These are phyloP conservation scores for Drosophila pseudoobscura DNA, from an alignment of 1,140 invertebrate genomes.

Conservation along the genomic window DNA sequence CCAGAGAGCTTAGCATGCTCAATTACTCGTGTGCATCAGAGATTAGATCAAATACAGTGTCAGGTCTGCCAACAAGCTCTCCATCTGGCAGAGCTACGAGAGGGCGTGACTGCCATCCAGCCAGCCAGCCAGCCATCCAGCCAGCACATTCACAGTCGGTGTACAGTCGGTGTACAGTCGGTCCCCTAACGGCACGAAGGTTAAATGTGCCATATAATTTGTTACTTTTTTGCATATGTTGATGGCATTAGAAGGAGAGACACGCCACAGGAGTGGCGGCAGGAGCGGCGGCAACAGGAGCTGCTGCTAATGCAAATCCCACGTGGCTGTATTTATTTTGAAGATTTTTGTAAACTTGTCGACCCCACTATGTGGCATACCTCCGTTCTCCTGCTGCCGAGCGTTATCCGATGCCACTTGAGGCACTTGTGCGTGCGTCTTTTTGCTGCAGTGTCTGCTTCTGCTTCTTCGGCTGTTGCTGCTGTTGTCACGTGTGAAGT, in stretches of 20 bases:
- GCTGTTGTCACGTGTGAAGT: constrained; percentile 77
- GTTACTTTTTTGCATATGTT: constrained; percentile 56
- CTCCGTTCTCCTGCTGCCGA: neutral
- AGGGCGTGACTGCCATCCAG: constrained; percentile 12
- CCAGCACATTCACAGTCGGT: neutral
- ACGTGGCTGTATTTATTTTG: constrained; percentile 69
- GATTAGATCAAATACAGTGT: constrained; percentile 14
- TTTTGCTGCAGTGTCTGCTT: constrained; percentile 41
- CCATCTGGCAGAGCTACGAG: neutral
- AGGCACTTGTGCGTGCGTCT: constrained; percentile 27
- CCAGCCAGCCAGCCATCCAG: neutral
- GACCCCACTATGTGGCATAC: constrained; percentile 7
- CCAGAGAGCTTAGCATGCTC: constrained; percentile 2
- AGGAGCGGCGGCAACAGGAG: constrained; percentile 12
- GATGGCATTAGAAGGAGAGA: constrained; percentile 33
- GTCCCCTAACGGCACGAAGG: constrained; percentile 31
- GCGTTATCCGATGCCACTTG: constrained; percentile 4
- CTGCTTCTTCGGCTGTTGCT: constrained; percentile 32
- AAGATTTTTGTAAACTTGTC: constrained; percentile 65
- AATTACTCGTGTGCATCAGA: constrained; percentile 19
- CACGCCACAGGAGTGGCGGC: neutral
- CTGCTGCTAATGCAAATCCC: constrained; percentile 71
- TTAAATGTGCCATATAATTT: constrained; percentile 48
- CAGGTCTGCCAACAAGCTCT: neutral
- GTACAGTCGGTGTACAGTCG: constrained; percentile 1